These are phyloP conservation scores for Procambarus clarkii DNA, from an alignment of 1,140 invertebrate species.

Conservation along the genomic window DNA sequence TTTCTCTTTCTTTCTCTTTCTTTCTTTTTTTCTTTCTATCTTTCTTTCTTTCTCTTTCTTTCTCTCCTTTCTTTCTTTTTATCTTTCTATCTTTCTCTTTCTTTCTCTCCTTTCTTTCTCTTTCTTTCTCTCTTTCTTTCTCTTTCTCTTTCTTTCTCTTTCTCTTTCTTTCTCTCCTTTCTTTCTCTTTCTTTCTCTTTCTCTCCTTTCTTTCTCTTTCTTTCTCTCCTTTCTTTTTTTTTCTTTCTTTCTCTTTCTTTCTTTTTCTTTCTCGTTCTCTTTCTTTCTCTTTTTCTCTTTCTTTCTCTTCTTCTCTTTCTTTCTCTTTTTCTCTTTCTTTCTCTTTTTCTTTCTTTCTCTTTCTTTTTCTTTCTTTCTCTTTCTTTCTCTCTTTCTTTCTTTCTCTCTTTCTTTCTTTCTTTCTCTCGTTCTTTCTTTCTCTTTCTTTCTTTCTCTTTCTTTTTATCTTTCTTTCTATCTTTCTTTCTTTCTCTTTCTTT, in stretches of 20 bases:
- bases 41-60: no score
- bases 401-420: background rate
- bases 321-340: slow-evolving; percentile 8
- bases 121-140: background rate
- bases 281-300: background rate
- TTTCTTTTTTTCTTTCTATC: background rate
- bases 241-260: background rate
- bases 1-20: background rate
- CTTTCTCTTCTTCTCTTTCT: slow-evolving; percentile 32
- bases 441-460: background rate
- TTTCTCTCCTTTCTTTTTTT: background rate
- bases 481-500: background rate
- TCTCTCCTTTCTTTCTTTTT: background rate
- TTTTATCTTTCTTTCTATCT: background rate
- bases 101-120: background rate
- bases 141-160: background rate
- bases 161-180: background rate
- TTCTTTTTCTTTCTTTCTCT: slow-evolving; percentile 3
- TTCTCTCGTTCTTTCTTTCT: background rate
- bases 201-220: background rate
- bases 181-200: background rate
- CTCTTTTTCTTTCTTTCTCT: background rate
- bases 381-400: background rate
- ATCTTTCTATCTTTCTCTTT: no score
- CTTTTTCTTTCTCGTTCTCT: no score